Evolutionary conservation across 2,797 vertebrate genomes (phyloP).

Genomic region (Alcedo quadribrachys): DNA sequence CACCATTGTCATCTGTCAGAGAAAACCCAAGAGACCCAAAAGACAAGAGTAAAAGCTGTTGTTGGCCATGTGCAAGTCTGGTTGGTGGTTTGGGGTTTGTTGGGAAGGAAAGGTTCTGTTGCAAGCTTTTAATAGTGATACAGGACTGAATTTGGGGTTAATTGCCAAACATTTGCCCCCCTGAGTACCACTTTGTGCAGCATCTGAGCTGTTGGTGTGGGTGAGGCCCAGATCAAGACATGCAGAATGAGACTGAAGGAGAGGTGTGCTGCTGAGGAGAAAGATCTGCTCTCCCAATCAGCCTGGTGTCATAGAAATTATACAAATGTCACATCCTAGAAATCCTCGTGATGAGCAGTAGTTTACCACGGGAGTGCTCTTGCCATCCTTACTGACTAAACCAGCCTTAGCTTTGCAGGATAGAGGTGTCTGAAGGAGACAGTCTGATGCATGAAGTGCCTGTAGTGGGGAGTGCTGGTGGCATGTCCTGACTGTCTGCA

Average conservation of each 20-base stretch:
- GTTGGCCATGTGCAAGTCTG: neutral
- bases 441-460: neutral
- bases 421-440: neutral
- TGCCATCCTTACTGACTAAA: neutral
- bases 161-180: neutral
- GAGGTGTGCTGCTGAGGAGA: neutral
- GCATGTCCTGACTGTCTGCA: neutral
- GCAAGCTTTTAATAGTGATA: neutral
- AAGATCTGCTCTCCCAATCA: neutral
- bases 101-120: neutral
- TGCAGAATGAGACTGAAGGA: neutral
- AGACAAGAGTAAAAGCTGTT: neutral
- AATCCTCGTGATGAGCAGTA: neutral
- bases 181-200: neutral
- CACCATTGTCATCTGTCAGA: accelerated
- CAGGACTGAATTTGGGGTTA: neutral
- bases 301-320: neutral
- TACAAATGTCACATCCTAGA: neutral
- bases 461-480: neutral
- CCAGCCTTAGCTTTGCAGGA: neutral
- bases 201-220: neutral
- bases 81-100: neutral
- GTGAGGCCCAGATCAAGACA: neutral
- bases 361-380: neutral
- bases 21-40: neutral